Conservation (phyloP, 30 jellyfish, hydroid and myxozoan species). For the Phacellophora camtschatica region DNA sequence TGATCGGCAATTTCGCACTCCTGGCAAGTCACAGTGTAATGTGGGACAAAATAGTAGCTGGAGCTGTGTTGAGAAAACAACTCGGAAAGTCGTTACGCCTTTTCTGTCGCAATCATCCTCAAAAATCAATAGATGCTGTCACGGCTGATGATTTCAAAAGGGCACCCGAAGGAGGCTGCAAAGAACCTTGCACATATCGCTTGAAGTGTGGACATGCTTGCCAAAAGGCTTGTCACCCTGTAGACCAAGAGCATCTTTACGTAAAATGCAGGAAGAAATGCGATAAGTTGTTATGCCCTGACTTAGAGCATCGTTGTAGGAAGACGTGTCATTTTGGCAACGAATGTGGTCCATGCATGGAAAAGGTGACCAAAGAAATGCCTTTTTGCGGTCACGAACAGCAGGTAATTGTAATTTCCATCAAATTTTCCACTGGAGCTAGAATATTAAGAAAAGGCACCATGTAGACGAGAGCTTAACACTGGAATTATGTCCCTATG, state of each 20-base stretch:
- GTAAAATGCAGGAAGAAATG: slow-evolving; percentile 53
- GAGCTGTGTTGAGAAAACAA: slow-evolving; percentile 13
- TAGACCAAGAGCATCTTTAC: slow-evolving; percentile 51
- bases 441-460: too few species aligned
- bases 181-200: slow-evolving; percentile 33
- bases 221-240: slow-evolving; percentile 76
- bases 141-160: slow-evolving; percentile 38
- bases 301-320: slow-evolving; percentile 20
- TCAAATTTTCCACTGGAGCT: too few species aligned
- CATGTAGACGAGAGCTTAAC: too few species aligned
- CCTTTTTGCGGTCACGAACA: slow-evolving; percentile 72
- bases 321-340: slow-evolving; percentile 48
- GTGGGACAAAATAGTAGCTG: slow-evolving; percentile 65
- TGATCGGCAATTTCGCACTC: slow-evolving; percentile 73
- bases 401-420: too few species aligned
- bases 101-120: slow-evolving; percentile 77
- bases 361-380: slow-evolving; percentile 33
- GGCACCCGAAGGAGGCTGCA: slow-evolving; percentile 95
- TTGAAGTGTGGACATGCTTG: slow-evolving; percentile 79
- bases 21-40: slow-evolving; percentile 38
- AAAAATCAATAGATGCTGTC: slow-evolving; percentile 9
- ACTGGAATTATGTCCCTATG: too few species aligned
- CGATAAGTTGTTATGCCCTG: slow-evolving; percentile 27
- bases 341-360: slow-evolving; percentile 69
- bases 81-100: slow-evolving; percentile 28